phyloP scores from a whole-genome alignment of 2,888 invertebrate genomes.

The Chaetogeoica ovagalla region DNA sequence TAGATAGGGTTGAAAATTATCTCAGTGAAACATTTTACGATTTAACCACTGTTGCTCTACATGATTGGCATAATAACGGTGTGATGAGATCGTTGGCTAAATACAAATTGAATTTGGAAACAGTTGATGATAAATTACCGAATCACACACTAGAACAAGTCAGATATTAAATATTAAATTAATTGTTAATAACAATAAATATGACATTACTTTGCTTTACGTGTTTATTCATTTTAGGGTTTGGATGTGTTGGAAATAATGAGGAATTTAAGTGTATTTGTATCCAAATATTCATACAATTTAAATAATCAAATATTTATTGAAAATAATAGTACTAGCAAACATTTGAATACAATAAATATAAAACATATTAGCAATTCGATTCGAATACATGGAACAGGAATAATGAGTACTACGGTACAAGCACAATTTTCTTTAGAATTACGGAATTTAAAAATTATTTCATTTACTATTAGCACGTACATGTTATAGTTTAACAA shows the following conservation, averaged over 20 bases:
- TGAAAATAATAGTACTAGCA: slow-evolving; percentile 86
- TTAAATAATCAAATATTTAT: slow-evolving; percentile 95
- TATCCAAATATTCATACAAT: slow-evolving; percentile 90
- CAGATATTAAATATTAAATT: slow-evolving; percentile 20
- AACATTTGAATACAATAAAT: slow-evolving; percentile 92
- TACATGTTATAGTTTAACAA: too few species aligned
- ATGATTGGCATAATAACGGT: slow-evolving; percentile 96
- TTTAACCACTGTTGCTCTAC: slow-evolving; percentile 92
- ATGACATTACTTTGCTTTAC: slow-evolving; percentile 1
- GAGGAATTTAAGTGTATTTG: slow-evolving; percentile 93
- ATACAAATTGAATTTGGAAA: slow-evolving; percentile 77
- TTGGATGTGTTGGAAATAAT: slow-evolving; percentile 95
- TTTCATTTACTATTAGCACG: too few species aligned
- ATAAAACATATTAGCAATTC: slow-evolving; percentile 96
- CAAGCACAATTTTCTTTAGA: slow-evolving; percentile 55
- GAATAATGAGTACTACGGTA: slow-evolving; percentile 92
- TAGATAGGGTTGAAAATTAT: slow-evolving; percentile 75
- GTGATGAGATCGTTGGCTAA: slow-evolving; percentile 93
- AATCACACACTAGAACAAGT: slow-evolving; percentile 94
- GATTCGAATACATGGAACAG: slow-evolving; percentile 93
- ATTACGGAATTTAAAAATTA: not conserved
- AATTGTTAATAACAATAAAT: not conserved
- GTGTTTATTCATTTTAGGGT: slow-evolving; percentile 64
- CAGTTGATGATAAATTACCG: slow-evolving; percentile 91
- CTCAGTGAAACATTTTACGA: slow-evolving; percentile 95